These are phyloP conservation scores for Recurvirostra avosetta DNA, from an alignment of 2,113 vertebrate species.

Conservation along the genomic window DNA sequence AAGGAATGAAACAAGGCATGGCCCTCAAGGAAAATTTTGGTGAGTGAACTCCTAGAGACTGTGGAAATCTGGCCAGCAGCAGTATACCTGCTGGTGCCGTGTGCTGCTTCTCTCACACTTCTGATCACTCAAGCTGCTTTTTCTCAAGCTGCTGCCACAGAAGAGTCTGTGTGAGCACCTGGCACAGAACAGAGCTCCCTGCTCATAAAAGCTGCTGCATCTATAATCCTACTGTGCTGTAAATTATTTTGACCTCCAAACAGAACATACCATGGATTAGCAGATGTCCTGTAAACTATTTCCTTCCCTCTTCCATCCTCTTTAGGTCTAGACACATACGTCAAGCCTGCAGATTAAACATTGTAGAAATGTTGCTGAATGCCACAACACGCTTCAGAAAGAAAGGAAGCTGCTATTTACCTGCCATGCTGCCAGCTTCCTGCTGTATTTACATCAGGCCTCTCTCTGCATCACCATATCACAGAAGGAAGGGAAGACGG, in stretches of 20 bases:
- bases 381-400: not conserved
- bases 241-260: not conserved
- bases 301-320: not conserved
- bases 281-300: not conserved
- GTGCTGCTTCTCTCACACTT: not conserved
- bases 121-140: not conserved
- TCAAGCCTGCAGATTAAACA: not conserved
- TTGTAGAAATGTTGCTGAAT: not conserved
- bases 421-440: not conserved
- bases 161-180: not conserved
- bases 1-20: not conserved
- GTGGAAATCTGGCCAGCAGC: not conserved
- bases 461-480: not conserved
- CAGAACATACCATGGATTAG: not conserved
- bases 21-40: not conserved
- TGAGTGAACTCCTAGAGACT: not conserved
- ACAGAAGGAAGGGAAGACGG: not conserved
- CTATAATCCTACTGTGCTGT: not conserved
- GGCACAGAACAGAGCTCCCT: not conserved
- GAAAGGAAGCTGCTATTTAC: not conserved
- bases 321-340: not conserved
- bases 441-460: not conserved
- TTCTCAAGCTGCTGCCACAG: not conserved
- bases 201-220: not conserved
- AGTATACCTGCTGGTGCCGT: not conserved